These are phyloP conservation scores for Chaetura pelagica DNA, from an alignment of 2,113 vertebrate species.

Conservation along the genomic window DNA sequence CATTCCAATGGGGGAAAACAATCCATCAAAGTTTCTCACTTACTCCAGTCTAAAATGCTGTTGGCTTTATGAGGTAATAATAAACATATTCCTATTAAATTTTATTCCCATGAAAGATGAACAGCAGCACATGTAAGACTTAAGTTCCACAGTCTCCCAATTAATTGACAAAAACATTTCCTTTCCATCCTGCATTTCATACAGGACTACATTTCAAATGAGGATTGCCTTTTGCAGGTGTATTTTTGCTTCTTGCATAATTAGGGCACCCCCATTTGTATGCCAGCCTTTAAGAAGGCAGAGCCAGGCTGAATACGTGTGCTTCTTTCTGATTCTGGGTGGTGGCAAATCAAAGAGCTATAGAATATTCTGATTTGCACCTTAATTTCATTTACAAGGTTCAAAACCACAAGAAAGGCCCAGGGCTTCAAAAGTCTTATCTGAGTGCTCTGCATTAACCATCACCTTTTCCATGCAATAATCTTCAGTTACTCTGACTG, in stretches of 20 bases:
- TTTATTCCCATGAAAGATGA: not conserved
- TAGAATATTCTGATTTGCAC: not conserved
- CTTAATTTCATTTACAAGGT: not conserved
- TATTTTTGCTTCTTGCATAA: not conserved
- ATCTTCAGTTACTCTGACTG: not conserved
- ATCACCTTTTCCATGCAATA: not conserved
- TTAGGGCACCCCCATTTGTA: not conserved
- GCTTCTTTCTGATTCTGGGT: not conserved
- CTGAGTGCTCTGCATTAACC: not conserved
- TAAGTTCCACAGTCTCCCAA: not conserved
- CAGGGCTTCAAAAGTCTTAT: not conserved
- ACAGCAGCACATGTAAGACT: not conserved
- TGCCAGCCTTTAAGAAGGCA: not conserved
- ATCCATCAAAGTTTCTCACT: slow-evolving; percentile 19
- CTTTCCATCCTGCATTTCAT: not conserved
- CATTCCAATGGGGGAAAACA: slow-evolving; percentile 18
- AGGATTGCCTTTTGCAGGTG: not conserved
- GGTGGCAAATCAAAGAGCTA: not conserved
- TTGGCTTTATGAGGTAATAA: slow-evolving; percentile 48
- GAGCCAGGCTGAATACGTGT: not conserved
- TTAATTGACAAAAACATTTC: not conserved
- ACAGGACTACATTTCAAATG: not conserved
- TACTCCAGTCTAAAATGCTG: slow-evolving; percentile 5
- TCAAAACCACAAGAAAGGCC: not conserved
- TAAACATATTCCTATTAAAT: slow-evolving; percentile 33